phyloP scores from a whole-genome alignment of 2,797 vertebrate genomes.

The Amniataba percoides region DNA sequence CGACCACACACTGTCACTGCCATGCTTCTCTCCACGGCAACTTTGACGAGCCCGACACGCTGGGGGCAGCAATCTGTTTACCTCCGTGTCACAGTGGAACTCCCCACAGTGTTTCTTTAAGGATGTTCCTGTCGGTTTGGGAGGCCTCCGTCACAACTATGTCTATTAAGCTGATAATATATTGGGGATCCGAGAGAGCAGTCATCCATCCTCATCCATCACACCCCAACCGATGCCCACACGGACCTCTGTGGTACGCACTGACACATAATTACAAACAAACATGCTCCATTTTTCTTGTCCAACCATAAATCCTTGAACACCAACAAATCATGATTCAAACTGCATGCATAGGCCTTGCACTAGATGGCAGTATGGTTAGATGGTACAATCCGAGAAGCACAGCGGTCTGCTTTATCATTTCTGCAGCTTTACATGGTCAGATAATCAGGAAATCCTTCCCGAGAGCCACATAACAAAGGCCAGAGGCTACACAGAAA shows the following conservation, averaged over 20 bases:
- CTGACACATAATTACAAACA: constrained; percentile 9
- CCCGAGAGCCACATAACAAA: constrained; percentile 4
- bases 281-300: not conserved
- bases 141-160: constrained; percentile 16
- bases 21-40: constrained; percentile 35
- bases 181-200: constrained; percentile 17
- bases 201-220: constrained; percentile 47
- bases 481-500: constrained; percentile 1
- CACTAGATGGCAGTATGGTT: constrained; percentile 67
- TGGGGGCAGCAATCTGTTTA: constrained; percentile 54
- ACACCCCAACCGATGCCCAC: constrained; percentile 6
- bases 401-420: constrained; percentile 10
- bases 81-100: constrained; percentile 34
- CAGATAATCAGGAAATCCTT: constrained; percentile 35
- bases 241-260: constrained; percentile 6
- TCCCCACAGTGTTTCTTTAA: constrained; percentile 38
- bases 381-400: constrained; percentile 26
- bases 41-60: constrained; percentile 57
- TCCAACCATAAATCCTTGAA: constrained; percentile 32
- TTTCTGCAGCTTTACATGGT: constrained; percentile 14
- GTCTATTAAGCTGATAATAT: constrained; percentile 38
- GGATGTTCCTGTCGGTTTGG: constrained; percentile 27
- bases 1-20: constrained; percentile 42
- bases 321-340: constrained; percentile 18
- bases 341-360: not conserved